Evolutionary conservation across 2,888 invertebrate genomes (phyloP), one percentile per base, ranked within the genome.

Genomic region (Idaea biselata): DNA sequence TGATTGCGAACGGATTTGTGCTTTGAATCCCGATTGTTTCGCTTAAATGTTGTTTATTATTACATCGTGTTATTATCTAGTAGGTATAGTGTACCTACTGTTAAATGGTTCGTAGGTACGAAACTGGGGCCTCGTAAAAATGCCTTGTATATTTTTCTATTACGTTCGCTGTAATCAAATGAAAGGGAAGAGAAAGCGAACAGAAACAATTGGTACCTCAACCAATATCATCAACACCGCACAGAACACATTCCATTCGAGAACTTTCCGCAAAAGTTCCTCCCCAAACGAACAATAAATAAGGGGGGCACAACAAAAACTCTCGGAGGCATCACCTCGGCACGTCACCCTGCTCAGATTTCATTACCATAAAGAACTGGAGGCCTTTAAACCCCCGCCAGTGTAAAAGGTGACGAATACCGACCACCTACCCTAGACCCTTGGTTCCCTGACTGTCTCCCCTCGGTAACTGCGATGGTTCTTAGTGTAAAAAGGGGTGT

Each of bases 311-410:
- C 89, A 91, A 91, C 91, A 92, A 92, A 91, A 91, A 91, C 91
- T 90, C 88, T 88, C 86, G 78, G 84, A 89, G 80, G 82, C 91
- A 90, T 90, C 91, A 91, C 90, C 89, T 90, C 88, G 83, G 83
- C 88, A 85, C 90, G 89, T 91, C 92, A 91, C 91, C 91, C 91
- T 87, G 91, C 90, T 91, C 92, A 92, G 92, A 92, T 92, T 92
- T 92, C 92, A 92, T 92, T 92, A 92, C 90, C 92, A 92, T 92
- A 92, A 92, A 92, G 91, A 91, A 92, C 91, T 91, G 88, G 86
- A 88, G 88, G 91, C 91, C 91, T 92, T 91, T 91, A 91, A 91
- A 90, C 89, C 91, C 91, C 89, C 86, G 82, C 86, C 89, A 88
- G 87, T 89, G 88, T 88, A 89, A 90, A 89, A 90, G 89, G 91